Base-by-base conservation (phyloP, 2,888 invertebrate genomes). In the Caenorhabditis uteleia region DNA sequence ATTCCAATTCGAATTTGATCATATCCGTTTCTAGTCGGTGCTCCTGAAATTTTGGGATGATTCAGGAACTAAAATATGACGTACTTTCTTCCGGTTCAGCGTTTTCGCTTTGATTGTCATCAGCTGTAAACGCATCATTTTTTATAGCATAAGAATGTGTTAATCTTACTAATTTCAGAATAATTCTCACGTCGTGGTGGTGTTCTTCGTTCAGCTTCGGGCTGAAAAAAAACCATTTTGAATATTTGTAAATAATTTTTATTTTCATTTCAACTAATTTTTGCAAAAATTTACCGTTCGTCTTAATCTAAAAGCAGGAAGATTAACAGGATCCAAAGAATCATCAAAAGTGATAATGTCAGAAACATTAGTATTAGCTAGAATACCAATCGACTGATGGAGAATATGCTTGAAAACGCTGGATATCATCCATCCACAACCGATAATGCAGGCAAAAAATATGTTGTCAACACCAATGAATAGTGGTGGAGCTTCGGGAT, bases 1-100 rank as follows among this genome's bases (percentile, higher is more conserved):
- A 60, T 33, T 18, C 46, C 26, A 16, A 39, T 33, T 36, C 60
- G 44, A 7, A 60, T n/a, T 14, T 60, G 53, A n/a, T 29, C 40
- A 25, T 40, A 21, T n/a, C n/a, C 34, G 34, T n/a, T 57, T 36
- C 2, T 21, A 39, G 48, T 21, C 12, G 23, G 25, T 10, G 3
- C 4, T 2, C 12, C 16, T 40, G 23, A 23, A 23, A n/a, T 21
- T 26, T n/a, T 4, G 2, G 16, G 21, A 20, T 7, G 21, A 38
- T 38, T 38, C 38, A 14, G 18, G 4, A 38, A 38, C 12, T 29
- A 55, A 39, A 1, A 26, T 16, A 4, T 7, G 21, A 38, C 25
- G 16, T 25, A 40, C 16, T 25, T 25, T 8, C 3, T 3, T 36
- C 36, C 20, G 5, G 36, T 36, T n/a, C 18, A 36, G 16, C 20